Base-by-base conservation (phyloP, 37 sponge, comb jelly and placozoan species). In the Petrosia ficiformis region DNA sequence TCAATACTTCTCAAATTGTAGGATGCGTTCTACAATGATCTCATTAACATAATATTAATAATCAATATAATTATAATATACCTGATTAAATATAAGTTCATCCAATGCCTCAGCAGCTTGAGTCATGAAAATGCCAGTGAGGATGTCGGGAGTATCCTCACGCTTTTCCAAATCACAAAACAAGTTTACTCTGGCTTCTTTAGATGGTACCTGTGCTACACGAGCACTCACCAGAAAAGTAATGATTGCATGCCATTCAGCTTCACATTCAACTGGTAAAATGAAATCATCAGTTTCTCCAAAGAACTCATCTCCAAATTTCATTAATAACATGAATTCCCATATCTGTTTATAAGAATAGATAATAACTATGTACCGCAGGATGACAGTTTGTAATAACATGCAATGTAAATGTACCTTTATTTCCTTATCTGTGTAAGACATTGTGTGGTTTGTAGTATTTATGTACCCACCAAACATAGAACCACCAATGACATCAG, bases 61-160 rank as follows among this genome's bases (percentile, higher is more conserved):
- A 48, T 19, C 10, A 48, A 19, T 19, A 48, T 19, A 19, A 48
- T n/a, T n/a, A n/a, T n/a, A n/a, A n/a, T n/a, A n/a, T 19, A 48
- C 54, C 54, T 48, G 10, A 19, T 48, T 48, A 48, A 48, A 48
- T 10, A 48, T 16, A 48, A 48, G 54, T 48, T 19, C 54, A 48
- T 48, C 54, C 10, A 48, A 16, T 19, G 54, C 54, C 16, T 10
- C 54, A 48, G 54, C 16, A 48, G 54, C 63, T 77, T 83, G 34
- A 16, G 56, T 52, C 4, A 39, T 25, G 37, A 68, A 48, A 1
- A 26, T 30, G 1, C 3, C 11, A n/a, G n/a, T n/a, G n/a, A n/a
- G n/a, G n/a, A n/a, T n/a, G n/a, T n/a, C n/a, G n/a, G n/a, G n/a
- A n/a, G n/a, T n/a, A n/a, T n/a, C n/a, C n/a, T n/a, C n/a, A n/a